Evolutionary conservation across 2,797 vertebrate genomes (phyloP).

Genomic region (Acanthiza pusilla): DNA sequence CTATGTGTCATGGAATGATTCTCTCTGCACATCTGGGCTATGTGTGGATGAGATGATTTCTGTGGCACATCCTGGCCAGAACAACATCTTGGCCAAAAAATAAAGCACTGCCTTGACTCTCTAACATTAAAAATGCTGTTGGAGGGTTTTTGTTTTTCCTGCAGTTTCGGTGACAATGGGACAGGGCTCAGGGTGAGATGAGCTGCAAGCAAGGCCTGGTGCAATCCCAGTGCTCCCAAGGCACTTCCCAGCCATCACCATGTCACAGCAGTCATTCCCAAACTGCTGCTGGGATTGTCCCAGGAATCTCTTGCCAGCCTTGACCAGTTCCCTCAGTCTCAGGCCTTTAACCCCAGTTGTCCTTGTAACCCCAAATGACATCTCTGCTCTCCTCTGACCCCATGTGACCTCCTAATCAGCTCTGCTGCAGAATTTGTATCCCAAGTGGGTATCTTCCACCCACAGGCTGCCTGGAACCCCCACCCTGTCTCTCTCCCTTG

Average conservation of each 20-base stretch:
- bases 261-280: neutral
- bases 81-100: too few species aligned
- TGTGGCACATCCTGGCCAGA: too few species aligned
- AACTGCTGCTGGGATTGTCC: neutral
- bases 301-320: neutral
- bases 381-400: neutral
- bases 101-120: too few species aligned
- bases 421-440: neutral
- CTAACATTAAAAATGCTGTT: too few species aligned
- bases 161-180: too few species aligned
- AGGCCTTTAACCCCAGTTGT: neutral
- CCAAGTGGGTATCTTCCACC: neutral
- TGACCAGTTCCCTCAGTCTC: neutral
- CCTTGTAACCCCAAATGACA: neutral
- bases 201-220: neutral
- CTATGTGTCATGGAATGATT: too few species aligned
- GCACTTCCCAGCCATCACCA: neutral
- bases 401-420: neutral
- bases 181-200: neutral
- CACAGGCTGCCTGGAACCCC: neutral
- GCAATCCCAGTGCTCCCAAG: neutral
- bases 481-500: neutral
- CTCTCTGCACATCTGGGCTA: too few species aligned
- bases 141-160: too few species aligned
- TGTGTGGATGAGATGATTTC: too few species aligned